Percentiles rank a stretch among this genome's conserved stretches.
Evolutionary conservation across 2,113 vertebrate genomes (phyloP).

Genomic region (Pyxicephalus adspersus): DNA sequence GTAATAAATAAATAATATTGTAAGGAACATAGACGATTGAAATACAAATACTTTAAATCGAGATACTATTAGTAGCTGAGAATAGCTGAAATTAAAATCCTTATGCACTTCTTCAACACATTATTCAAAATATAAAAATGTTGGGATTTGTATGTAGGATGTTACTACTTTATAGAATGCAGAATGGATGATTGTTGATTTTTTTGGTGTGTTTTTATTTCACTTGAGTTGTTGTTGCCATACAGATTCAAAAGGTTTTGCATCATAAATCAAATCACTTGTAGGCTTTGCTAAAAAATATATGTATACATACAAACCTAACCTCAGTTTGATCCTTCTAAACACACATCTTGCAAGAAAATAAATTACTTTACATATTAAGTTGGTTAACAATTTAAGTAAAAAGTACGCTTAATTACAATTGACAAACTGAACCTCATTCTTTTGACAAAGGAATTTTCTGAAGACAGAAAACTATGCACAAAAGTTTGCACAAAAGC

Average conservation of each 20-base stretch:
- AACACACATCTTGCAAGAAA: background rate
- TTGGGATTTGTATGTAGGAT: too few relatives aligned
- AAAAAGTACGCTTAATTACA: background rate
- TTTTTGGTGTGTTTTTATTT: constrained; percentile 31
- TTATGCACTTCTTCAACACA: too few relatives aligned
- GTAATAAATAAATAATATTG: too few relatives aligned
- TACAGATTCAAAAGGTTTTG: background rate
- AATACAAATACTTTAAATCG: too few relatives aligned
- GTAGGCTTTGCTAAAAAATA: background rate
- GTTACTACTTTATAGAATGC: too few relatives aligned
- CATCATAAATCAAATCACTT: constrained; percentile 18
- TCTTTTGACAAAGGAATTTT: background rate
- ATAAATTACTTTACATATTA: constrained; percentile 3
- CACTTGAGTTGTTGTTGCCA: constrained; percentile 6
- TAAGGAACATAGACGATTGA: too few relatives aligned
- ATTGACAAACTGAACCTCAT: constrained; percentile 2
- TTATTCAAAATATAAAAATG: too few relatives aligned
- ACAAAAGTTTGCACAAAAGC: background rate
- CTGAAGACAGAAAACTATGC: background rate
- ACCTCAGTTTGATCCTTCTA: background rate
- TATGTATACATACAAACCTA: background rate
- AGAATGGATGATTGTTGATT: too few relatives aligned
- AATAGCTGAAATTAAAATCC: too few relatives aligned
- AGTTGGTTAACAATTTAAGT: background rate
- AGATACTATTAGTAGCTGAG: too few relatives aligned